Base-by-base conservation (phyloP, 2,113 vertebrate species). In the Rostratula benghalensis region DNA sequence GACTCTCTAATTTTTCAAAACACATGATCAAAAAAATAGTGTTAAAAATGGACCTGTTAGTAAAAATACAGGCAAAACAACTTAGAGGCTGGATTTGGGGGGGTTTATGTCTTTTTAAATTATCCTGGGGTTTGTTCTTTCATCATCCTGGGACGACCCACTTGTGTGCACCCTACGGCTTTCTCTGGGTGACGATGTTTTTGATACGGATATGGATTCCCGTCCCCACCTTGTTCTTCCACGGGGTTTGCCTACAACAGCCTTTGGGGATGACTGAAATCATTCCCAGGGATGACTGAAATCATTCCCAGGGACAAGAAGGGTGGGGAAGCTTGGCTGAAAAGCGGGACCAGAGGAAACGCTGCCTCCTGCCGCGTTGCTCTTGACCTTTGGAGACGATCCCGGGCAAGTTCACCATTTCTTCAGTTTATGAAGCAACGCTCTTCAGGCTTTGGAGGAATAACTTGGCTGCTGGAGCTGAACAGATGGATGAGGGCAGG, bases 281-380 rank as follows among this genome's bases (percentile, higher is more conserved):
- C 11, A 23, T 25, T 20, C n/a, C n/a, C 39, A 39, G 11, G 37
- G 28, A 6, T 17, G 41, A 13, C 13, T 16, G 5, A 8, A 35
- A 43, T n/a, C 11, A 20, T 25, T 17, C 41, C 23, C 11, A 35
- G 31, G n/a, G 5, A 4, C 12, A 14, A 6, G 4, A 39, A 60
- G 27, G 16, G 25, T 37, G 76, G 21, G 5, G 53, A 50, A 15
- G 50, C 20, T 69, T 18, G 70, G 22, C 45, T 35, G 75, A 86
- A 93, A 95, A 95, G 60, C 24, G 48, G 27, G 45, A 41, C 82
- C 80, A 46, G 78, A 76, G 75, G 71, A 67, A 93, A 59, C 4
- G 0, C 28, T 35, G 8, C 46, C 76, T 14, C 48, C 54, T 11
- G 10, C 22, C 41, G 43, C 11, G 78, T 79, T 41, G 53, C 33